Conservation (phyloP, 2,113 vertebrate genomes). For the Myrmecophaga tridactyla region DNA sequence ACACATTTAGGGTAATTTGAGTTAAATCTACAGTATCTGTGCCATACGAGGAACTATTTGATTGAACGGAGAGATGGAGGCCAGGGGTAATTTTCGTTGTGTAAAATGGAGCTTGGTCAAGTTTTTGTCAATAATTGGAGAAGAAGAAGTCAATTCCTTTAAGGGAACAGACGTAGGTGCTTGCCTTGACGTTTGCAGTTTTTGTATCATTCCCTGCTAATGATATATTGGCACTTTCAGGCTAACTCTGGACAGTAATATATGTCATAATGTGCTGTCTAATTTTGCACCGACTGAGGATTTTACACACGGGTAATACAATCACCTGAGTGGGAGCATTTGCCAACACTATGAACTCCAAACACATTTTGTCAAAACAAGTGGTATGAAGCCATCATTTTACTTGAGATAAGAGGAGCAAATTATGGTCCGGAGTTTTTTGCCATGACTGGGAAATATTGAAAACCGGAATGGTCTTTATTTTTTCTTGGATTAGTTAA, state of each 20-base stretch:
- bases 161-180: not conserved
- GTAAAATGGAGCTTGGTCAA: not conserved
- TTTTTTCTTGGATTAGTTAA: not conserved
- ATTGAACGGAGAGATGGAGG: not conserved
- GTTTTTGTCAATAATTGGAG: not conserved
- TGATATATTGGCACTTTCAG: not conserved
- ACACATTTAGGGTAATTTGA: not conserved
- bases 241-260: not conserved
- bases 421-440: not conserved
- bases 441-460: not conserved
- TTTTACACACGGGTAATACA: constrained; percentile 47
- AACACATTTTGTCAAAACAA: not conserved
- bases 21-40: not conserved
- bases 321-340: not conserved
- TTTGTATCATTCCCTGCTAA: not conserved
- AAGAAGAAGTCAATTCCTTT: not conserved
- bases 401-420: not conserved
- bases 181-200: constrained; percentile 5
- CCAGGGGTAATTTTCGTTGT: not conserved
- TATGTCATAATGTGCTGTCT: constrained; percentile 12
- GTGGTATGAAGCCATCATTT: not conserved
- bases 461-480: not conserved
- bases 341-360: not conserved
- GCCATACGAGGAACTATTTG: not conserved
- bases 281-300: constrained; percentile 39